Evolutionary conservation across 2,888 invertebrate species (phyloP), one percentile per base, ranked within the genome.

Genomic region (Cylloceria caligata): DNA sequence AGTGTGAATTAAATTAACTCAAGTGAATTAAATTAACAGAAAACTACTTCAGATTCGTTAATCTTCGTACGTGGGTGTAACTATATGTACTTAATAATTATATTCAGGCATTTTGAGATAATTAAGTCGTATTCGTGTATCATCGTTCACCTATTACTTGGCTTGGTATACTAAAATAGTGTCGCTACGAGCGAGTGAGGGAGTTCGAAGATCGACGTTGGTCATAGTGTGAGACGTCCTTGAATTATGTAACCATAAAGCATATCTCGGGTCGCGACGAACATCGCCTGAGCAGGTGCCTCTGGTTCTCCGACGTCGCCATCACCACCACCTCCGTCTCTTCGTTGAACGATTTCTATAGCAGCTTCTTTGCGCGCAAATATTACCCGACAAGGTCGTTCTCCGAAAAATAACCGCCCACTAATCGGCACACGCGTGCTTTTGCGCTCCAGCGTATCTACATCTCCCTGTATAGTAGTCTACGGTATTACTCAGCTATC

Each of bases 321-420:
- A n/a, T 57, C 39, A 39, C 60, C 73, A 47, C 72, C 72, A 39
- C 62, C 52, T 6, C 52, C 69, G 72, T 42, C 57, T 45, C 60
- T 39, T 45, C 77, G 73, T 71, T 60, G 62, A 64, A 69, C 72
- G 81, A 77, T 76, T 77, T 73, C 60, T 75, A 72, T 67, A 82
- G 71, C 13, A 57, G 69, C 52, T 60, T 45, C 55, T 30, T 39
- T 39, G 45, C 34, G 60, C 21, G 39, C 67, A 55, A 65, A 78
- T 74, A 78, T 78, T 67, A 36, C 49, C 55, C 47, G 68, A 52
- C 82, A 79, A 84, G 82, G 82, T 81, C 82, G 69, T 34, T 49
- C 67, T 19, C 47, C 62, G 49, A 81, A 78, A 84, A 80, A 77
- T 75, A 82, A 77, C 77, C 80, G 76, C 74, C 83, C 77, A 84